Evolutionary conservation across 2,888 invertebrate species (phyloP), one percentile per base, ranked within the genome.

Genomic region (Aplocera efformata): DNA sequence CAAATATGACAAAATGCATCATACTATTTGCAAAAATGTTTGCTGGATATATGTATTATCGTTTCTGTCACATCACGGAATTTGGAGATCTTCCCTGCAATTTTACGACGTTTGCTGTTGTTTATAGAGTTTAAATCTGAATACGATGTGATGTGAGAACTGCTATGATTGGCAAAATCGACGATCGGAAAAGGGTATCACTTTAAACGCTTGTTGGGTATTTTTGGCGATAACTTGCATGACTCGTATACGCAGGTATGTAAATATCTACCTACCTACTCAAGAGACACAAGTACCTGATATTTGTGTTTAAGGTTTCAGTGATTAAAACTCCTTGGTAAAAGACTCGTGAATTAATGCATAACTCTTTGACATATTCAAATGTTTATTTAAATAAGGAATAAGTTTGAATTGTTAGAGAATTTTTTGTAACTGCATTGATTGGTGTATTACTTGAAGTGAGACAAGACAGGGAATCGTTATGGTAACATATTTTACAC

Each of bases 81-180:
- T 46, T 38, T 35, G 32, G 22, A 33, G 32, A 37, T 34, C 21
- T 17, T 21, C 25, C 22, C 24, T 29, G 9, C 22, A 17, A 32
- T 31, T 40, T 44, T 42, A 10, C 32, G 28, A 32, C 27, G 39
- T 42, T 3, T 29, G 13, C 1, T n/a, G 1, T 4, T 38, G 32
- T 10, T 1, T 1, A 34, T 38, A 38, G 3, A 28, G 37, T 31
- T 27, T 27, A 22, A 25, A 22, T 38, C 39, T 32, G 7, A 10
- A 31, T 6, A 33, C 8, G 13, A 25, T 24, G 8, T 17, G 32
- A n/a, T 25, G 8, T 24, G 11, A 44, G 47, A 40, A 42, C 47
- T 53, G 53, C 59, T 64, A 53, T 65, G 63, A 64, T 63, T 58
- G 61, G 58, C 59, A 56, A 60, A 60, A 64, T 55, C 50, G 53